Conservation (phyloP, 2,113 vertebrate species). For the Cryptotis parvus region DNA sequence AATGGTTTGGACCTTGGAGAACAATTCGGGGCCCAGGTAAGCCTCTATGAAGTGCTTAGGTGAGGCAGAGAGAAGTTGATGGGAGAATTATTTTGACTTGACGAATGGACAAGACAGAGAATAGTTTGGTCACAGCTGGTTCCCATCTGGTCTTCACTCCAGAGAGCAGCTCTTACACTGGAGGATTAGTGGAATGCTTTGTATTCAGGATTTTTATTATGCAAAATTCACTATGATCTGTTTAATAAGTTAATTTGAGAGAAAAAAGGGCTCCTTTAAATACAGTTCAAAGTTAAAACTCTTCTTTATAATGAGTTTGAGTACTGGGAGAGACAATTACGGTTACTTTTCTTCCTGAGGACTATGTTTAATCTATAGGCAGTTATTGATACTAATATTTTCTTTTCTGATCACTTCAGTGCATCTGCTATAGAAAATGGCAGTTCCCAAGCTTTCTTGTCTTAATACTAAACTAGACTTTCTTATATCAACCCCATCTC, state of each 20-base stretch:
- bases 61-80: background rate
- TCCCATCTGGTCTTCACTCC: background rate
- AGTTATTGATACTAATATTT: slow-evolving; percentile 34
- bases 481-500: slow-evolving; percentile 17
- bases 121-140: background rate
- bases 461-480: slow-evolving; percentile 70
- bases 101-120: background rate
- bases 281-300: background rate
- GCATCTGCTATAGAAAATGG: slow-evolving; percentile 63
- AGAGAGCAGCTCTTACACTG: background rate
- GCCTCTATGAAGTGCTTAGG: background rate
- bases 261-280: background rate
- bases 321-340: background rate
- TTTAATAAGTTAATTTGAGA: background rate
- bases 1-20: background rate
- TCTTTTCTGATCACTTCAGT: slow-evolving; percentile 44
- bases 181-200: background rate
- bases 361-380: background rate
- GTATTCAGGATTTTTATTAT: slow-evolving; percentile 5
- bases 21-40: background rate
- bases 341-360: background rate
- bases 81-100: background rate
- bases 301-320: slow-evolving; percentile 20
- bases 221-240: background rate
- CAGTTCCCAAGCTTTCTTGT: slow-evolving; percentile 55